Conservation (phyloP, 2,797 vertebrate species). For the Austrolebias charrua region DNA sequence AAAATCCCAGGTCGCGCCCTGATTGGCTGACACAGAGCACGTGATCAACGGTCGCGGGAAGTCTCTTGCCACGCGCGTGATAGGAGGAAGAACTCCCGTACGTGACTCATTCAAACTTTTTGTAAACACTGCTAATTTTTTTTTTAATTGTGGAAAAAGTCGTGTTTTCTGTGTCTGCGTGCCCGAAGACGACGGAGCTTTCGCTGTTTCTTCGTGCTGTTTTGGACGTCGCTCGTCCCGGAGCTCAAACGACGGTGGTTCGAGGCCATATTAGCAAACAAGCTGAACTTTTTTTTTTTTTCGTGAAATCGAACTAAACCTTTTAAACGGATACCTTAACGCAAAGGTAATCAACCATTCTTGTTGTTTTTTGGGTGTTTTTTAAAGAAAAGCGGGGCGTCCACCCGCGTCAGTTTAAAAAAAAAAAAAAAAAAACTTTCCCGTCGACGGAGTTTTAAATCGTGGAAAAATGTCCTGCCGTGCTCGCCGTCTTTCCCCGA, state of each 20-base stretch:
- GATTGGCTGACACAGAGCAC: slow-evolving; percentile 77
- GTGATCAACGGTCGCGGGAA: slow-evolving; percentile 98
- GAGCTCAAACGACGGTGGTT: background rate
- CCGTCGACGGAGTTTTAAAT: slow-evolving; percentile 48
- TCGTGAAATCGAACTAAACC: background rate
- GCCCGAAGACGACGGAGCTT: no score
- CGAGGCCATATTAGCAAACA: slow-evolving; percentile 36
- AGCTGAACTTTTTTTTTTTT: slow-evolving; percentile 14
- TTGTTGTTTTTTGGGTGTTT: background rate
- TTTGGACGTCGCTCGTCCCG: background rate
- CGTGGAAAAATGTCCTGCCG: slow-evolving; percentile 63
- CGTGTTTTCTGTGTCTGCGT: slow-evolving; percentile 6
- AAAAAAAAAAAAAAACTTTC: no score
- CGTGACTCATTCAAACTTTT: slow-evolving; percentile 66
- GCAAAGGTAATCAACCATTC: slow-evolving; percentile 22
- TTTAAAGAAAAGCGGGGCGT: background rate
- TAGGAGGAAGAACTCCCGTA: slow-evolving; percentile 53
- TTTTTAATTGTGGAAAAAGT: slow-evolving; percentile 34
- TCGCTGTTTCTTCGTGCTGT: background rate
- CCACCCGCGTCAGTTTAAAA: slow-evolving; percentile 37
- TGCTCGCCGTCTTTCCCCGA: slow-evolving; percentile 66
- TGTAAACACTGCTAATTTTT: slow-evolving; percentile 70
- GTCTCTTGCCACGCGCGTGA: slow-evolving; percentile 78
- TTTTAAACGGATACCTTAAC: slow-evolving; percentile 9
- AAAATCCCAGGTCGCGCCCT: slow-evolving; percentile 62